Percentiles rank a stretch among this genome's conserved stretches.
Evolutionary conservation across 2,797 vertebrate species (phyloP).

Genomic region (Chaunax sp.): DNA sequence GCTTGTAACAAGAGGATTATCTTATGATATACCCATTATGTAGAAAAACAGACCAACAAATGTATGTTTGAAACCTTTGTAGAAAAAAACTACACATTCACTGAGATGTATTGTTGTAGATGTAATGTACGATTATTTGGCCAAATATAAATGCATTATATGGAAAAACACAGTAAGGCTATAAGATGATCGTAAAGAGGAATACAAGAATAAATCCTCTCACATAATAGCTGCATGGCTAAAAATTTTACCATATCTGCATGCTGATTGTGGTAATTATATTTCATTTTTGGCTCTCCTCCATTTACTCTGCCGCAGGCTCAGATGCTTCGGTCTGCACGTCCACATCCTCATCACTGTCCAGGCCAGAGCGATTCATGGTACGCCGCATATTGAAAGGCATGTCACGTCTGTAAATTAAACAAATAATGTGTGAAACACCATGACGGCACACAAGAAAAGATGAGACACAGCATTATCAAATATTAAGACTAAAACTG

Average conservation of each 20-base stretch:
- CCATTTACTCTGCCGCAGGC: constrained; percentile 71
- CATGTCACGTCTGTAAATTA: constrained; percentile 75
- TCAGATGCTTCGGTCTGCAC: constrained; percentile 57
- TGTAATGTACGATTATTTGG: constrained; percentile 62
- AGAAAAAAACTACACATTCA: constrained; percentile 48
- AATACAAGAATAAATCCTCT: constrained; percentile 32
- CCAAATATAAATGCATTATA: constrained; percentile 43
- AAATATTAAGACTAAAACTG: neutral
- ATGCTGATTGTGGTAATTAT: neutral
- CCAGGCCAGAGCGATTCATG: constrained; percentile 66
- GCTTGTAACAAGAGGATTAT: constrained; percentile 25
- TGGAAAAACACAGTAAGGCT: constrained; percentile 47
- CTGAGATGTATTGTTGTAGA: constrained; percentile 23
- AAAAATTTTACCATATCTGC: constrained; percentile 18
- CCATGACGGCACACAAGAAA: neutral
- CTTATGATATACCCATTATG: constrained; percentile 25
- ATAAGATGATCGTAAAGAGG: constrained; percentile 3
- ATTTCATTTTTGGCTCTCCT: neutral
- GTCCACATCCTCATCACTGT: constrained; percentile 82
- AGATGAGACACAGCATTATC: neutral
- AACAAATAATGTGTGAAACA: neutral
- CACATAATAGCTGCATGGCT: neutral
- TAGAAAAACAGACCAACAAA: constrained; percentile 65
- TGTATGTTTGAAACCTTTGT: constrained; percentile 29
- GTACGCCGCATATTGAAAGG: constrained; percentile 67